These are phyloP conservation scores for Planococcus citri DNA, from an alignment of 1,140 invertebrate species.

Conservation along the genomic window DNA sequence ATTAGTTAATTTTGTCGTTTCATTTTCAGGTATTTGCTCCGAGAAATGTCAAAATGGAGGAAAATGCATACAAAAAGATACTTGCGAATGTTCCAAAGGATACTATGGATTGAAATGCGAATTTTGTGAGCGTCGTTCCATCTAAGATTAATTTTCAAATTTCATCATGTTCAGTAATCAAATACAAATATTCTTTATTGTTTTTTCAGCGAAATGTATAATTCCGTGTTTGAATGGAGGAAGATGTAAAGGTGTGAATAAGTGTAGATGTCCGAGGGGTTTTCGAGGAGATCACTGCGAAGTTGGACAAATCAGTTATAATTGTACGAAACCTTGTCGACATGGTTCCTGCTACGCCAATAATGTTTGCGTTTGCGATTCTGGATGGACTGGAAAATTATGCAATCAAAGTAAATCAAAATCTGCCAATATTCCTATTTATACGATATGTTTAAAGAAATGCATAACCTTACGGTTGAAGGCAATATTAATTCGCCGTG, in stretches of 20 bases:
- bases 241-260: constrained; percentile 69
- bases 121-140: constrained; percentile 65
- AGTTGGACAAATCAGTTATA: constrained; percentile 21
- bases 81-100: constrained; percentile 26
- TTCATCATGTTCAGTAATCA: background rate
- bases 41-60: constrained; percentile 87
- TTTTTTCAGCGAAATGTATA: constrained; percentile 66
- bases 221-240: constrained; percentile 77
- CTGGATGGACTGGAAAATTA: constrained; percentile 24
- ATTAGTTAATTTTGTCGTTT: background rate
- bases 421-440: too few relatives aligned
- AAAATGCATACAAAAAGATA: constrained; percentile 47
- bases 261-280: constrained; percentile 64
- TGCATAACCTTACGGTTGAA: too few relatives aligned
- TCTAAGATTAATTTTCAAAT: background rate
- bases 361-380: constrained; percentile 22
- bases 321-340: constrained; percentile 23
- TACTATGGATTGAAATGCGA: constrained; percentile 53
- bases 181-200: too few relatives aligned
- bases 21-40: constrained; percentile 67
- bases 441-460: too few relatives aligned
- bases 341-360: constrained; percentile 24
- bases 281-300: constrained; percentile 49
- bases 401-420: constrained; percentile 23
- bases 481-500: too few relatives aligned